Base-by-base conservation (phyloP, 2,113 vertebrate genomes). In the Daubentonia madagascariensis region DNA sequence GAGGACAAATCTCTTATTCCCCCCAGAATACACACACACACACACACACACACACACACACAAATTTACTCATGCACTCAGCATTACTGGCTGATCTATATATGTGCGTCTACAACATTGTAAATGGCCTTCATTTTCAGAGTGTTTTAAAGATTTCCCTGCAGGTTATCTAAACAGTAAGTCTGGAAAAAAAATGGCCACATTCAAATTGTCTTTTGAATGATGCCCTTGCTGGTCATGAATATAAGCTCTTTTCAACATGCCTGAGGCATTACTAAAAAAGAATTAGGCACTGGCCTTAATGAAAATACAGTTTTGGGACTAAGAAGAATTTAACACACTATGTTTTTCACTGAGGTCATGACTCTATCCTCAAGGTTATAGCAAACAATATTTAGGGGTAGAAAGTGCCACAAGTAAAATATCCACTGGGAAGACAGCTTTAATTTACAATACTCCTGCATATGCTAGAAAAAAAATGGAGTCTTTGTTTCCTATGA, bases 181-280 rank as follows among this genome's bases (percentile, higher is more conserved):
- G 45, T 94, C 79, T 80, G 54, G 65, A 1, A 23, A 73, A 22
- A 70, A 40, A 76, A 93, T 90, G 63, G 6, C 48, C 63, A 88
- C 32, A 84, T 97, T 97, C 91, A 97, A 95, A 95, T 67, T 85
- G 63, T 85, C 91, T 78, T 97, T 96, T 96, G 89, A 97, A 93
- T 92, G 85, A 90, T 97, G 70, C 80, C 70, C 89, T 78, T 85
- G 86, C 45, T 75, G 93, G 68, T 28, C 84, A 88, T 95, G 95
- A 95, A 98, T 96, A 97, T 90, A 83, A 96, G 68, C 70, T 80
- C 50, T 92, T 83, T 89, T 28, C 17, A 54, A 70, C 28, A 37
- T 85, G 45, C 93, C 89, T 70, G 14, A 28, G 86, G 79, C 70
- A 95, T 16, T 80, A 80, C 91, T 90, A 81, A 97, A 92, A 96